Percentiles rank a stretch among this genome's conserved stretches.
Conservation (phyloP, 2,888 invertebrate species). For the Mactromeris polynyma region DNA sequence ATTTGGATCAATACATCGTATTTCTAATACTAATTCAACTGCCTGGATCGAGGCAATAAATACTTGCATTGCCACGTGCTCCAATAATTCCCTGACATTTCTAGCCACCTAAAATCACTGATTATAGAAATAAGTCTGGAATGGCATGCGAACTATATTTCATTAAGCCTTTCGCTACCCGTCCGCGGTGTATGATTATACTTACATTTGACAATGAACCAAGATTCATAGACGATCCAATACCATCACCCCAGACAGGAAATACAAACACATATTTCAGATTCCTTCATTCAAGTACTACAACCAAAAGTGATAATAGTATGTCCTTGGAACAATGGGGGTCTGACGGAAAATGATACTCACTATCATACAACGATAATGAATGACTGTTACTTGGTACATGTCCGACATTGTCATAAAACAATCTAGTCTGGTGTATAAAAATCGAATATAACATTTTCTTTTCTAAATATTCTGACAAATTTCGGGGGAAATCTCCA, state of each 20-base stretch:
- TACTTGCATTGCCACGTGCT: neutral
- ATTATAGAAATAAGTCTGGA: slow-evolving; percentile 10
- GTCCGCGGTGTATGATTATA: neutral
- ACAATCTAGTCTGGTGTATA: slow-evolving; percentile 7
- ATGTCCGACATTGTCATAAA: neutral
- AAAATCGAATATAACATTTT: neutral
- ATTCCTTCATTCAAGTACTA: neutral
- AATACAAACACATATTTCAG: neutral
- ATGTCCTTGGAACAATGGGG: neutral
- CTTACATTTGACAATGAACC: neutral
- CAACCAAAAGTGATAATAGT: neutral
- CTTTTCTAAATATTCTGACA: neutral
- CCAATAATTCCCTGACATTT: neutral
- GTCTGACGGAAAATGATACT: neutral
- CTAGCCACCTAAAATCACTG: neutral
- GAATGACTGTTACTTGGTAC: neutral
- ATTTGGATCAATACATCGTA: neutral
- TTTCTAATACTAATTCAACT: neutral
- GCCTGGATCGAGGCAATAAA: neutral
- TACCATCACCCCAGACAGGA: neutral
- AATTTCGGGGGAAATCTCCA: neutral
- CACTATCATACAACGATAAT: neutral
- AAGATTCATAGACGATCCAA: neutral
- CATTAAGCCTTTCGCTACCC: slow-evolving; percentile 34
- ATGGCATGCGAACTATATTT: slow-evolving; percentile 24